Evolutionary conservation across 2,113 vertebrate species (phyloP).

Genomic region (Clarias macrocephalus): DNA sequence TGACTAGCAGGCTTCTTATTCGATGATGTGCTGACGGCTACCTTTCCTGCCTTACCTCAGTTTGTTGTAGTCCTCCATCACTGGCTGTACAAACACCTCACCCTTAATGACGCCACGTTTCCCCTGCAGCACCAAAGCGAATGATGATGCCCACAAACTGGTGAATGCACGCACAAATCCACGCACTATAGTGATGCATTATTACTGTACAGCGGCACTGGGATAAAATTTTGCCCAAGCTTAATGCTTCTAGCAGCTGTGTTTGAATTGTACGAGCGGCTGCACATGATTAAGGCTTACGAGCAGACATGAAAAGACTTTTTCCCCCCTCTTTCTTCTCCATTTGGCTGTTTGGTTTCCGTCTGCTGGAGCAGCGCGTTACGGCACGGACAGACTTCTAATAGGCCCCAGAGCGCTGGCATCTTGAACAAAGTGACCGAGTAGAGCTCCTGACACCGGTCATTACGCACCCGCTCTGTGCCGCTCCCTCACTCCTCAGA

Average conservation of each 20-base stretch:
- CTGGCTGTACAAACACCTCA: constrained; percentile 41
- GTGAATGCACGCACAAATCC: background rate
- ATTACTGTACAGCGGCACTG: background rate
- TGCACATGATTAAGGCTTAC: constrained; percentile 47
- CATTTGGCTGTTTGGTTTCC: constrained; percentile 40
- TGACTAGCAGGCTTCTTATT: constrained; percentile 15
- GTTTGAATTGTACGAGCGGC: constrained; percentile 35
- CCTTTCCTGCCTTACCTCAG: constrained; percentile 25
- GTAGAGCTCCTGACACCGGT: constrained; percentile 9
- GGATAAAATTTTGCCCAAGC: constrained; percentile 17
- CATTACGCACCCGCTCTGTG: constrained; percentile 26
- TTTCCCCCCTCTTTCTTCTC: constrained; percentile 5
- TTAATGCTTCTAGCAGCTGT: constrained; percentile 47
- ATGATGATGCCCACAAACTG: constrained; percentile 13
- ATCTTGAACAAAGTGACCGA: constrained; percentile 21
- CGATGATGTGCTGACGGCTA: constrained; percentile 34
- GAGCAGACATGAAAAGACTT: constrained; percentile 34
- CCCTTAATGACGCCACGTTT: constrained; percentile 47
- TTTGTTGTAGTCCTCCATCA: constrained; percentile 44
- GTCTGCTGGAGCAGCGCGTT: constrained; percentile 27
- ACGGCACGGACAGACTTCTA: constrained; percentile 35
- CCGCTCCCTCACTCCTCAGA: constrained; percentile 38
- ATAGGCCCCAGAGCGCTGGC: constrained; percentile 33
- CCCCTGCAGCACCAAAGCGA: constrained; percentile 34
- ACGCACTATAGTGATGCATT: background rate